Evolutionary conservation across 1,140 invertebrate genomes (phyloP).

Genomic region (Drosophila sp.): DNA sequence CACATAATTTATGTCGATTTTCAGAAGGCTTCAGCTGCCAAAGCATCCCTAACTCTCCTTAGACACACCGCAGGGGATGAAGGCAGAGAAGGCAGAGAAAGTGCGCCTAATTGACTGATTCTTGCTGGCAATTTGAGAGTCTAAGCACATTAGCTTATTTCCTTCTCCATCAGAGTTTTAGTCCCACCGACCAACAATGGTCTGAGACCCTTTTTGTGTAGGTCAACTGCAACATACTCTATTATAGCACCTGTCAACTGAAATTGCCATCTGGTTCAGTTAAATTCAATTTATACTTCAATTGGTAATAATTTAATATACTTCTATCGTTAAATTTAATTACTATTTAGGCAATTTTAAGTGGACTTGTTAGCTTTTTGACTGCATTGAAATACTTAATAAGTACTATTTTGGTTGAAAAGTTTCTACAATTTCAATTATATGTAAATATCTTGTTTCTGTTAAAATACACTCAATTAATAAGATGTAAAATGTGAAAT

Average conservation of each 20-base stretch:
- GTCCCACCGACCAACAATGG: conserved; percentile 41
- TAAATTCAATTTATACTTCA: no score
- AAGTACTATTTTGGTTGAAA: no score
- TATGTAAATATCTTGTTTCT: no score
- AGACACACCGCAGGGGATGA: neutral
- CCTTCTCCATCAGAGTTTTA: neutral
- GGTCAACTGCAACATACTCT: conserved; percentile 33
- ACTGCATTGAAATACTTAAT: no score
- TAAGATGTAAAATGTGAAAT: no score
- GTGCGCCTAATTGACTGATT: conserved; percentile 71
- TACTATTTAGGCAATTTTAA: no score
- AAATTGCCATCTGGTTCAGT: neutral
- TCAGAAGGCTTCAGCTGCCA: conserved; percentile 47
- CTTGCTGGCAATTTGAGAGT: conserved; percentile 41
- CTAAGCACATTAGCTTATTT: conserved; percentile 66
- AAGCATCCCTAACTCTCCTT: neutral
- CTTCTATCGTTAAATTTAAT: no score
- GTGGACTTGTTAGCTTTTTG: no score
- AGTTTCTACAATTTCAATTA: no score
- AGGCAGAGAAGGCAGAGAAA: conserved; percentile 14
- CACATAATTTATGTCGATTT: conserved; percentile 76
- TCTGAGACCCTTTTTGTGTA: conserved; percentile 45
- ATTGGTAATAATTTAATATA: no score
- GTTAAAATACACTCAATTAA: no score
- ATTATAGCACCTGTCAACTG: neutral